These are phyloP conservation scores for Megalurothrips usitatus DNA, from an alignment of 2,888 invertebrate genomes.

Conservation along the genomic window DNA sequence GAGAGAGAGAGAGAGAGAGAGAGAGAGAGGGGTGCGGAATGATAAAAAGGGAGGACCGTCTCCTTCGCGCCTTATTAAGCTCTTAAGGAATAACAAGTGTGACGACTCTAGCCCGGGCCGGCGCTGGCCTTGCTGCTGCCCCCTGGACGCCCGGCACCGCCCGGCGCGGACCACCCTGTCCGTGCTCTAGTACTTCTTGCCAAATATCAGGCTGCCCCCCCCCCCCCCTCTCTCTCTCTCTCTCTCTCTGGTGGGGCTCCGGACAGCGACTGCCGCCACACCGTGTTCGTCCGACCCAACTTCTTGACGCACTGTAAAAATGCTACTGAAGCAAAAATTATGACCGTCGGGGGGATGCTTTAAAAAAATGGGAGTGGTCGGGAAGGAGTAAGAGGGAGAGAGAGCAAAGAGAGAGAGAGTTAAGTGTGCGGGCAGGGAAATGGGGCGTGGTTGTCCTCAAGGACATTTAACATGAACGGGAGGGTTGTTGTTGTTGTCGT, in stretches of 20 bases:
- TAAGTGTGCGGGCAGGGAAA: slow-evolving; percentile 3
- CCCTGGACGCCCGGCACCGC: too few relatives aligned
- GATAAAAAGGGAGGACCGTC: slow-evolving; percentile 1
- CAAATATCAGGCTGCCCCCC: neutral
- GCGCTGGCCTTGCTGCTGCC: neutral
- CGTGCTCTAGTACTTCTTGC: neutral
- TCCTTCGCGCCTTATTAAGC: slow-evolving; percentile 17
- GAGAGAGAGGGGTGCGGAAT: neutral
- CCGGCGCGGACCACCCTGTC: neutral
- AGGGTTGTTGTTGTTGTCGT: neutral
- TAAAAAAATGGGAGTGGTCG: too few relatives aligned
- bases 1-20: neutral
- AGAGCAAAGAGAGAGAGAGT: slow-evolving; percentile 8
- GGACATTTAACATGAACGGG: slow-evolving; percentile 19
- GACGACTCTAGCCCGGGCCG: neutral
- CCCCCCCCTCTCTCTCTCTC: neutral
- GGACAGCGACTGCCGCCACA: too few relatives aligned
- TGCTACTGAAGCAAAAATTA: slow-evolving; percentile 24
- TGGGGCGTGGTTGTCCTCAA: slow-evolving; percentile 18
- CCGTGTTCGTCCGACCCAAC: too few relatives aligned
- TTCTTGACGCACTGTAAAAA: slow-evolving; percentile 10
- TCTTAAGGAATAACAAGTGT: slow-evolving; percentile 23
- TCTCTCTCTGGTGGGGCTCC: neutral
- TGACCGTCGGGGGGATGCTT: slow-evolving; percentile 3
- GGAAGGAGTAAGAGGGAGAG: neutral